These are phyloP conservation scores for Epizoanthus illoricatus DNA, from an alignment of 92 coral and sea anemone species.

Conservation along the genomic window DNA sequence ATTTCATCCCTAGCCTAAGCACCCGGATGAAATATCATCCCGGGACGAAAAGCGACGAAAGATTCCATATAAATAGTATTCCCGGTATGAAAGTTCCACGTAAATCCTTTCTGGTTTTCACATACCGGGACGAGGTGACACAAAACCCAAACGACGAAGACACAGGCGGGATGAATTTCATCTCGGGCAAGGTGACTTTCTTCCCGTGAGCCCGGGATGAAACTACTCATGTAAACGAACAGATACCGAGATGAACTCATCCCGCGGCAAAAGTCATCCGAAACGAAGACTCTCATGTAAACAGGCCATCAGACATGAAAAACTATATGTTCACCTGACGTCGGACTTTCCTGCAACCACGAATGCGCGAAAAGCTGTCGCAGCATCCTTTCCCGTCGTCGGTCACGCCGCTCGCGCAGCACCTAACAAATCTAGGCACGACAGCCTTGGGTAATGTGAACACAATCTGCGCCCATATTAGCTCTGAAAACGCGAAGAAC, in stretches of 20 bases:
- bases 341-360: conserved; percentile 72
- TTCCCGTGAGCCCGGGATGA: too few species aligned
- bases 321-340: conserved; percentile 52
- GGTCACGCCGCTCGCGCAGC: conserved; percentile 73
- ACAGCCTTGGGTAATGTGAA: conserved; percentile 72
- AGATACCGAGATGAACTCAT: too few species aligned
- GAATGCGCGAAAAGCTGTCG: conserved; percentile 54
- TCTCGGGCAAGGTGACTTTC: too few species aligned
- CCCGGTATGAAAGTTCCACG: too few species aligned
- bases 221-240: too few species aligned
- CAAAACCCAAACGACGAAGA: too few species aligned
- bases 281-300: too few species aligned
- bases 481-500: conserved; percentile 83
- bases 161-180: too few species aligned
- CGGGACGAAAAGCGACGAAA: too few species aligned
- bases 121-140: background rate
- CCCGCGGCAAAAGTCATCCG: too few species aligned
- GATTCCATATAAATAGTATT: too few species aligned
- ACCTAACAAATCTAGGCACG: conserved; percentile 69
- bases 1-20: background rate
- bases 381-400: conserved; percentile 57
- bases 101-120: background rate
- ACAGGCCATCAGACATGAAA: background rate
- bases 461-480: conserved; percentile 84
- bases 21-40: too few species aligned